Percentiles rank a stretch among this genome's conserved stretches.
phyloP scores from a whole-genome alignment of 1,140 invertebrate species.

The Pogonus chalceus region DNA sequence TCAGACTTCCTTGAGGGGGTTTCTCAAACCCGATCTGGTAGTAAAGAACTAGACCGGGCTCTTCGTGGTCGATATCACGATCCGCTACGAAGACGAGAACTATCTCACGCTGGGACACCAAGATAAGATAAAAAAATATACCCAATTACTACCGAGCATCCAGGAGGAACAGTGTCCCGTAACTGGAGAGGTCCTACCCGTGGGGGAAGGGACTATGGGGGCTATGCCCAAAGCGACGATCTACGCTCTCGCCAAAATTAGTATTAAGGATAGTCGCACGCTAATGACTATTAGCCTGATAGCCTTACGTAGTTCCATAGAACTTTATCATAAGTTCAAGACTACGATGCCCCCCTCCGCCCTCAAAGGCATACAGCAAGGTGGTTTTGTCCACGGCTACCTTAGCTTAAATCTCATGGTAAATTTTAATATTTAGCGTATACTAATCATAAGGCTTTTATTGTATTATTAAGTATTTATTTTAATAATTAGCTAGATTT shows the following conservation, averaged over 20 bases:
- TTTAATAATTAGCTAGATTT: no score
- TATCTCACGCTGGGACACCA: constrained; percentile 16
- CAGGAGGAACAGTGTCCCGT: constrained; percentile 8
- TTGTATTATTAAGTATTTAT: no score
- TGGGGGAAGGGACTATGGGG: constrained; percentile 28
- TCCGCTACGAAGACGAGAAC: constrained; percentile 26
- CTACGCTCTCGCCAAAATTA: constrained; percentile 15
- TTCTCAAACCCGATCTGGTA: constrained; percentile 20
- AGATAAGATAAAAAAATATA: constrained; percentile 21
- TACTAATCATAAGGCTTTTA: no score
- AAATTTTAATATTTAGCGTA: no score
- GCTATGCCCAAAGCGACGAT: constrained; percentile 24
- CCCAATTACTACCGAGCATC: constrained; percentile 14
- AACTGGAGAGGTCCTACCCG: constrained; percentile 21
- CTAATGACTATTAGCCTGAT: constrained; percentile 25
- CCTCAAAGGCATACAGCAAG: no score
- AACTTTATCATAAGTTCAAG: constrained; percentile 24
- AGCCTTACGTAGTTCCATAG: constrained; percentile 24
- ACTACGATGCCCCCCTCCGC: constrained; percentile 18
- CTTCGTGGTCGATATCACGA: constrained; percentile 27
- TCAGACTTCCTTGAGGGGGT: constrained; percentile 11
- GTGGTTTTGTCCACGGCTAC: no score
- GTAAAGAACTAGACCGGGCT: constrained; percentile 13
- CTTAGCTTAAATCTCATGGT: no score
- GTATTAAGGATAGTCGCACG: constrained; percentile 15